phyloP scores from a whole-genome alignment of 2,113 vertebrate genomes.

The Melanerpes formicivorus region DNA sequence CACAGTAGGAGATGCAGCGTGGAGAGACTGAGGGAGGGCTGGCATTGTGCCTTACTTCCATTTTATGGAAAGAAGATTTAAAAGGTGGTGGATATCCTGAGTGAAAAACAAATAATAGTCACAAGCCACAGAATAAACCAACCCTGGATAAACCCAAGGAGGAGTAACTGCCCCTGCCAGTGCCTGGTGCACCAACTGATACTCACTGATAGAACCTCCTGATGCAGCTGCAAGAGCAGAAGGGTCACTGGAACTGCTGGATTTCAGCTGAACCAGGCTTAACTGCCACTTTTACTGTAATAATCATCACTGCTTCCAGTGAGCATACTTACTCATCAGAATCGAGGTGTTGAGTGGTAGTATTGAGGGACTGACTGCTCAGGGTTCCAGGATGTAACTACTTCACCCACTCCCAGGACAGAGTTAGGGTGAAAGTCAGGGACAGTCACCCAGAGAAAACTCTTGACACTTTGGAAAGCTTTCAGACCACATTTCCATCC shows the following conservation, averaged over 20 bases:
- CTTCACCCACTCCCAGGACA: background rate
- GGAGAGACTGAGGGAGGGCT: too few species aligned
- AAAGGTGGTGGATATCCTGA: background rate
- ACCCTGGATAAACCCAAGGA: background rate
- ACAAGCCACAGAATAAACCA: background rate
- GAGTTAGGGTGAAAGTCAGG: fast-evolving
- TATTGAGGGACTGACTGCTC: background rate
- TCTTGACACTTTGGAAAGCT: background rate
- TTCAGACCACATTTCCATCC: background rate
- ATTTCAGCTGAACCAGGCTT: background rate
- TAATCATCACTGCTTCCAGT: background rate
- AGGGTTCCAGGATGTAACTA: background rate
- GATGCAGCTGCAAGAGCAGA: background rate
- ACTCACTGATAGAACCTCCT: background rate
- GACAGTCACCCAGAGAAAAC: background rate
- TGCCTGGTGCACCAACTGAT: background rate
- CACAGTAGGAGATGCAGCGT: background rate
- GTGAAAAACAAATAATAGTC: background rate
- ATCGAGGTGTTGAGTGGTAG: background rate
- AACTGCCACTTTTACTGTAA: background rate
- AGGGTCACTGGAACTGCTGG: background rate
- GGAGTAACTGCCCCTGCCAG: background rate
- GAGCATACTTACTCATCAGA: background rate
- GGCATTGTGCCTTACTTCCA: background rate
- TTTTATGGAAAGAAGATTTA: background rate